phyloP scores from a whole-genome alignment of 2,888 invertebrate genomes.

The Tipula lateralis region DNA sequence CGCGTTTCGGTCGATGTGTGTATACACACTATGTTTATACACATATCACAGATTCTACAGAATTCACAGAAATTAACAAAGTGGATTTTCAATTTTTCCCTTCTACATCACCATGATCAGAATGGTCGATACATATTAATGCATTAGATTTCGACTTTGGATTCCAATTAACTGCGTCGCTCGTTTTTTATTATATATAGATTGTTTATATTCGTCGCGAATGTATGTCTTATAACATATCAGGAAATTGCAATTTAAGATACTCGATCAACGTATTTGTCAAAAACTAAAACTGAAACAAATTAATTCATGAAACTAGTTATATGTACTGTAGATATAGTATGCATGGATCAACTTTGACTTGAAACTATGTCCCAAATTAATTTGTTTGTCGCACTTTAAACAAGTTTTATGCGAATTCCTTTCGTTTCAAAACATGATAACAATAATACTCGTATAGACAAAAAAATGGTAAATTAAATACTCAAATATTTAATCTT shows the following conservation, averaged over 20 bases:
- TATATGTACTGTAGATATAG: not conserved
- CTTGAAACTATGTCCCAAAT: not conserved
- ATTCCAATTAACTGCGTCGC: not conserved
- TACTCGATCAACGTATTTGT: not conserved
- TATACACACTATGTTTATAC: no score
- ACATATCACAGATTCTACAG: not conserved
- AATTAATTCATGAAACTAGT: not conserved
- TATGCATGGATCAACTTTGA: not conserved
- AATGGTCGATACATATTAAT: not conserved
- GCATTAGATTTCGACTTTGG: not conserved
- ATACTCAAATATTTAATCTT: conserved; percentile 9
- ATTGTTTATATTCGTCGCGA: not conserved
- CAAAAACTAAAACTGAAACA: not conserved
- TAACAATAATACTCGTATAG: not conserved
- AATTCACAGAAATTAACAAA: not conserved
- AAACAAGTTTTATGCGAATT: not conserved
- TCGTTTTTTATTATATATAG: not conserved
- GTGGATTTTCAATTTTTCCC: not conserved
- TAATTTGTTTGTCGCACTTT: not conserved
- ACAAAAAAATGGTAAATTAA: not conserved
- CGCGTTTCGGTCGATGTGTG: not conserved
- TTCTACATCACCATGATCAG: not conserved
- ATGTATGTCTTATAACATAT: not conserved
- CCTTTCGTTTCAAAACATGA: not conserved
- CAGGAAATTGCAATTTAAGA: not conserved